These are phyloP conservation scores for Hypomecis atomaria DNA, from an alignment of 2,888 invertebrate species.

Conservation along the genomic window DNA sequence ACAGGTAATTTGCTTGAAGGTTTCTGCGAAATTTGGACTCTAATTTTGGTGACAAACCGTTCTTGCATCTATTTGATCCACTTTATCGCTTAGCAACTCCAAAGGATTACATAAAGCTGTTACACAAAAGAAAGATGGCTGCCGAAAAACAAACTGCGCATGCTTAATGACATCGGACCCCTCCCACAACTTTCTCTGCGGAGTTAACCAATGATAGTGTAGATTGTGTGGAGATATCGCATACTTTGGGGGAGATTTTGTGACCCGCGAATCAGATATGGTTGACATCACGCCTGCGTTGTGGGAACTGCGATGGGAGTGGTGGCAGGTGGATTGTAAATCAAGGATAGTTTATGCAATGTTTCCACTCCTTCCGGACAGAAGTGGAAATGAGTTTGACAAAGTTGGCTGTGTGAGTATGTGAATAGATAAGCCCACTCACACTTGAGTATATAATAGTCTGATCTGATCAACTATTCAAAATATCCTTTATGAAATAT, in stretches of 20 bases:
- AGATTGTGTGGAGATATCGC: not conserved
- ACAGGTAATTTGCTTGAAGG: constrained; percentile 32
- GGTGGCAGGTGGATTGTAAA: not conserved
- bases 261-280: constrained; percentile 12
- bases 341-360: too few relatives aligned
- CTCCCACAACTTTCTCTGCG: constrained; percentile 24
- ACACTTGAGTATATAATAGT: too few relatives aligned
- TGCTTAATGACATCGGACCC: constrained; percentile 26
- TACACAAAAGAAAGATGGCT: constrained; percentile 25
- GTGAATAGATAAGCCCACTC: too few relatives aligned
- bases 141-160: constrained; percentile 20
- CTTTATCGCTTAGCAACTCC: too few relatives aligned
- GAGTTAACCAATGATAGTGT: constrained; percentile 23
- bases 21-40: constrained; percentile 19
- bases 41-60: not conserved
- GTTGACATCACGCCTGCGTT: constrained; percentile 1
- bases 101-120: not conserved
- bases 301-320: not conserved
- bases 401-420: too few relatives aligned
- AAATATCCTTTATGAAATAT: too few relatives aligned
- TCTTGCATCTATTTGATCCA: too few relatives aligned
- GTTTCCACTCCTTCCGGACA: too few relatives aligned
- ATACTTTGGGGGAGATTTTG: not conserved
- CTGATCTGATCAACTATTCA: too few relatives aligned
- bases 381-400: too few relatives aligned